A percentile compares a stretch with the other conserved stretches of the same genome.
Conservation (phyloP, 92 coral and sea anemone genomes). For the Palythoa caribaeorum region DNA sequence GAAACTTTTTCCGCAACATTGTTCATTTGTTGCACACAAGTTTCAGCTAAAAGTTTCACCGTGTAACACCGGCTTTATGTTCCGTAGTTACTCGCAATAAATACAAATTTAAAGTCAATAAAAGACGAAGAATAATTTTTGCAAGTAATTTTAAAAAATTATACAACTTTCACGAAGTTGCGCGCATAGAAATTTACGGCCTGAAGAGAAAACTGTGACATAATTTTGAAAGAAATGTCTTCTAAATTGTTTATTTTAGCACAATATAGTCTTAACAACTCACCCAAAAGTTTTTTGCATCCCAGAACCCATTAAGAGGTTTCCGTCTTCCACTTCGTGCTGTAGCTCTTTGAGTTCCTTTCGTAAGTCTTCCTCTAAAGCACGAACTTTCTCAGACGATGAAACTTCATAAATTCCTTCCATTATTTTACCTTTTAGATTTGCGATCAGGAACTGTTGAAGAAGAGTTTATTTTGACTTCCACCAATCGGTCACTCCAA, state of each 20-base stretch:
- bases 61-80: no score
- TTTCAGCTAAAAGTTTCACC: no score
- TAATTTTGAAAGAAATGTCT: not conserved
- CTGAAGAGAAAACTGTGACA: no score
- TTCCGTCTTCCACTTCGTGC: slow-evolving; percentile 96
- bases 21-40: no score
- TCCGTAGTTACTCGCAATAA: no score
- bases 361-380: slow-evolving; percentile 89
- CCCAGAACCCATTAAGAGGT: slow-evolving; percentile 70
- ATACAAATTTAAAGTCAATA: no score
- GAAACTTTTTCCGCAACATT: no score
- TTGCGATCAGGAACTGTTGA: not conserved
- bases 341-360: slow-evolving; percentile 95
- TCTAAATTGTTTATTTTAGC: not conserved
- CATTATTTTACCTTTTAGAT: slow-evolving; percentile 52
- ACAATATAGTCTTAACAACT: not conserved
- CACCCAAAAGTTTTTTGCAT: slow-evolving; percentile 87
- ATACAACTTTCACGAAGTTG: no score
- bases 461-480: not conserved
- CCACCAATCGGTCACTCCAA: slow-evolving; percentile 22
- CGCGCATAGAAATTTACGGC: no score
- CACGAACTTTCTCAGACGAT: slow-evolving; percentile 87
- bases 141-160: no score
- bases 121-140: no score
- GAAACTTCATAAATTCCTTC: slow-evolving; percentile 96